A percentile compares a stretch with the other conserved stretches of the same genome.
phyloP scores from a whole-genome alignment of 2,113 vertebrate genomes.

The Salvelinus alpinus region DNA sequence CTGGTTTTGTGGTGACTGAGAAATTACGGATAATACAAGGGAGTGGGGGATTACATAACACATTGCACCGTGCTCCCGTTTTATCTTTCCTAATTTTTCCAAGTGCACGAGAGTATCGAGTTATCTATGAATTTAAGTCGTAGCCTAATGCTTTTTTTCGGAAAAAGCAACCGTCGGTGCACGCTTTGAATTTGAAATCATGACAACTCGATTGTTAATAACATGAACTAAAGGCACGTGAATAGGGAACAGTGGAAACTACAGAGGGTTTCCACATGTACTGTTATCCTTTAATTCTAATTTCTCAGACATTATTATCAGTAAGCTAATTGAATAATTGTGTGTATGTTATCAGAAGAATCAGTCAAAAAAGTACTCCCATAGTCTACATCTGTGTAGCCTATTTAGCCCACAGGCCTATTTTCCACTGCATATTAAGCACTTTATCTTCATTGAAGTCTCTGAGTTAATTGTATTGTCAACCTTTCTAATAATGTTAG shows the following conservation, averaged over 20 bases:
- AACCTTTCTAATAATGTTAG: background rate
- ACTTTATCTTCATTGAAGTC: background rate
- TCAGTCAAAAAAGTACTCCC: no score
- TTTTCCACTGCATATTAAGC: background rate
- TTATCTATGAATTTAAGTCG: background rate
- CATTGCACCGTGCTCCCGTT: slow-evolving; percentile 40
- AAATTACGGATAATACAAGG: slow-evolving; percentile 18
- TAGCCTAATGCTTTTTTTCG: background rate
- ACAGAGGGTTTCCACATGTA: background rate
- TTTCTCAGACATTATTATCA: no score
- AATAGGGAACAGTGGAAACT: background rate
- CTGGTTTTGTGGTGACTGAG: slow-evolving; percentile 2
- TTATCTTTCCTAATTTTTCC: slow-evolving; percentile 36
- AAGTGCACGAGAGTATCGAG: background rate
- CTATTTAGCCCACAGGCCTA: no score
- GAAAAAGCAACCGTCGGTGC: slow-evolving; percentile 8
- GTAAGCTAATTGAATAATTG: no score
- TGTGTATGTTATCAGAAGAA: no score
- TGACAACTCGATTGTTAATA: no score
- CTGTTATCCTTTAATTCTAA: background rate
- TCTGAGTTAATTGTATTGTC: background rate
- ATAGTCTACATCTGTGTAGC: no score
- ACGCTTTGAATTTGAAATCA: background rate
- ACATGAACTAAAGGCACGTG: background rate
- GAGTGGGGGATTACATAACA: slow-evolving; percentile 72